These are phyloP conservation scores for Hippocampus kuda DNA, from an alignment of 2,797 vertebrate species.

Conservation along the genomic window DNA sequence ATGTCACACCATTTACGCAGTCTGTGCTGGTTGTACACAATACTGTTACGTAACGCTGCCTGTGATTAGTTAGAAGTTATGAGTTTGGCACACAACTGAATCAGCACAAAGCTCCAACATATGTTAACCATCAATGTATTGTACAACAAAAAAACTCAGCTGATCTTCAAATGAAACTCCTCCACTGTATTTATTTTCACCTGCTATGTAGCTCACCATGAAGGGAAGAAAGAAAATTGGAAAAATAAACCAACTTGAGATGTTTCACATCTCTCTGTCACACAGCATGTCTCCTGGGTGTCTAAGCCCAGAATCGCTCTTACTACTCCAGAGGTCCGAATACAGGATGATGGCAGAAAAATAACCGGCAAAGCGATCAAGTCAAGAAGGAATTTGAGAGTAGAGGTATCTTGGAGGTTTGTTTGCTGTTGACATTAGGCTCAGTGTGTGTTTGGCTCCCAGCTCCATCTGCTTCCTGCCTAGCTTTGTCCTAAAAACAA, in stretches of 20 bases:
- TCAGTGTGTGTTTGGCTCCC: not conserved
- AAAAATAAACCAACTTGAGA: conserved; percentile 3
- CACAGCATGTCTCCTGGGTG: not conserved
- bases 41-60: not conserved
- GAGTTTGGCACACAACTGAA: not conserved
- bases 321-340: not conserved
- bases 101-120: not conserved
- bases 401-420: not conserved
- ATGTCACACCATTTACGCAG: not conserved
- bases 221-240: not conserved
- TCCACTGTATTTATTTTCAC: conserved; percentile 1
- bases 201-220: not conserved
- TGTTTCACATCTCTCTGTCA: not conserved
- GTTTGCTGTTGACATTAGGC: conserved; percentile 5
- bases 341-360: not conserved
- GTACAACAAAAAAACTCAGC: not conserved
- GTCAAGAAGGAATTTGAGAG: not conserved
- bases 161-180: not conserved
- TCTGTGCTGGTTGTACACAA: not conserved
- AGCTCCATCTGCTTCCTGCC: not conserved
- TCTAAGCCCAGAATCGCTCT: not conserved
- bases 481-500: not conserved
- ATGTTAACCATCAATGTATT: not conserved
- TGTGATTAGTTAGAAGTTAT: not conserved
- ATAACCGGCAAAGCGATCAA: not conserved